A percentile compares a stretch with the other conserved stretches of the same genome.
Evolutionary conservation across 2,888 invertebrate genomes (phyloP).

Genomic region (Cryptophagus acutangulus): DNA sequence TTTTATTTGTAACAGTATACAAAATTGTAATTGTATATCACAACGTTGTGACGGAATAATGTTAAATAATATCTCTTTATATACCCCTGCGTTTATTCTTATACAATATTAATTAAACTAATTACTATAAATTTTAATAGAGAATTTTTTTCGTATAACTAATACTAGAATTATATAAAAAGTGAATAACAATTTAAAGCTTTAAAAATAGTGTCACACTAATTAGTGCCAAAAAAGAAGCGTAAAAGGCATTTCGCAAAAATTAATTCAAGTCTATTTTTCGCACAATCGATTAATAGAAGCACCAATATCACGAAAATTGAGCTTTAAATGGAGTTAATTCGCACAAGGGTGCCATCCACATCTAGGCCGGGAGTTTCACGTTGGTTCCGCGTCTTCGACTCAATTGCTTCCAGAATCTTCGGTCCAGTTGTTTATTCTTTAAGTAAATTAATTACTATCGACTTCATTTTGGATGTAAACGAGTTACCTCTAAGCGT

Average conservation of each 20-base stretch:
- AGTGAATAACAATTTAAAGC: constrained; percentile 32
- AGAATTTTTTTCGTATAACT: constrained; percentile 19
- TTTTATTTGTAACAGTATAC: constrained; percentile 42
- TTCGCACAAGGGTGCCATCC: background rate
- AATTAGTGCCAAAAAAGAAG: constrained; percentile 32
- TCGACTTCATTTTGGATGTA: background rate
- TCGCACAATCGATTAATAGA: constrained; percentile 24
- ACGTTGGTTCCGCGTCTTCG: constrained; percentile 54
- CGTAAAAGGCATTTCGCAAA: constrained; percentile 25
- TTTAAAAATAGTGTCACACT: constrained; percentile 22
- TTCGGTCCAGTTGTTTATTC: constrained; percentile 72
- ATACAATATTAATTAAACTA: background rate
- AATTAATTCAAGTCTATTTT: constrained; percentile 20
- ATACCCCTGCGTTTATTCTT: constrained; percentile 6
- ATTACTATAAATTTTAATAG: constrained; percentile 19
- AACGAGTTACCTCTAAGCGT: constrained; percentile 52
- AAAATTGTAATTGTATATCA: constrained; percentile 43
- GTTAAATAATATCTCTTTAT: constrained; percentile 17
- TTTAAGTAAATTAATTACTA: constrained; percentile 42
- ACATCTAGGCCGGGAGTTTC: constrained; percentile 33
- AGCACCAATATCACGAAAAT: constrained; percentile 36
- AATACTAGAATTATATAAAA: constrained; percentile 28
- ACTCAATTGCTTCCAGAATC: constrained; percentile 76
- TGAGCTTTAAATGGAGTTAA: constrained; percentile 26
- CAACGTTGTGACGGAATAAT: constrained; percentile 43